phyloP scores from a whole-genome alignment of 2,888 invertebrate species.

The Sylvicola fuscatus region DNA sequence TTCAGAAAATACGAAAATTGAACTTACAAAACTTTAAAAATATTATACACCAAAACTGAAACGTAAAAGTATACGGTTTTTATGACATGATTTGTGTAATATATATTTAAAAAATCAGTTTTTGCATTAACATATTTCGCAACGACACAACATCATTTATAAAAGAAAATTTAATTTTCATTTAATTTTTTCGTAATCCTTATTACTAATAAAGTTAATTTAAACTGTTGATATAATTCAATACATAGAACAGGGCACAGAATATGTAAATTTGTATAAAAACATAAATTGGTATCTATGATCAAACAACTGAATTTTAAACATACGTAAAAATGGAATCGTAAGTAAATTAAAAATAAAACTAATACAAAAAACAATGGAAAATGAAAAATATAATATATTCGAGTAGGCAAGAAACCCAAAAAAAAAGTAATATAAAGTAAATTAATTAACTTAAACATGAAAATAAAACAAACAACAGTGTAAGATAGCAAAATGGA shows the following conservation, averaged over 20 bases:
- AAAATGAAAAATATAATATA: constrained; percentile 1
- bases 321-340: constrained; percentile 4
- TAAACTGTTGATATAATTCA: constrained; percentile 1
- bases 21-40: too few species aligned
- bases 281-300: constrained; percentile 5
- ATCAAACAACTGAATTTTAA: constrained; percentile 5
- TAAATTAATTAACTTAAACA: constrained; percentile 2
- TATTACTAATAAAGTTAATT: not conserved
- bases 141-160: too few species aligned
- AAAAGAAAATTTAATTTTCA: not conserved
- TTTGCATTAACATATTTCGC: too few species aligned
- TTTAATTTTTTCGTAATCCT: not conserved
- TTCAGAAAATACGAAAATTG: too few species aligned
- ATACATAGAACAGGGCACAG: constrained; percentile 6
- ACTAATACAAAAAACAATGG: not conserved
- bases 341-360: constrained; percentile 3
- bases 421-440: too few species aligned
- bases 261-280: constrained; percentile 8
- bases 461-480: constrained; percentile 1
- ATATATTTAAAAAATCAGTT: too few species aligned
- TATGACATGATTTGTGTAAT: too few species aligned
- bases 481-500: too few species aligned
- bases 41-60: too few species aligned
- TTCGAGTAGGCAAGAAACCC: constrained; percentile 5
- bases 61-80: too few species aligned